A percentile compares a stretch with the other conserved stretches of the same genome.
These are phyloP conservation scores for Vannuccia rotundouncinata DNA, from an alignment of 2,888 invertebrate genomes.

Conservation along the genomic window DNA sequence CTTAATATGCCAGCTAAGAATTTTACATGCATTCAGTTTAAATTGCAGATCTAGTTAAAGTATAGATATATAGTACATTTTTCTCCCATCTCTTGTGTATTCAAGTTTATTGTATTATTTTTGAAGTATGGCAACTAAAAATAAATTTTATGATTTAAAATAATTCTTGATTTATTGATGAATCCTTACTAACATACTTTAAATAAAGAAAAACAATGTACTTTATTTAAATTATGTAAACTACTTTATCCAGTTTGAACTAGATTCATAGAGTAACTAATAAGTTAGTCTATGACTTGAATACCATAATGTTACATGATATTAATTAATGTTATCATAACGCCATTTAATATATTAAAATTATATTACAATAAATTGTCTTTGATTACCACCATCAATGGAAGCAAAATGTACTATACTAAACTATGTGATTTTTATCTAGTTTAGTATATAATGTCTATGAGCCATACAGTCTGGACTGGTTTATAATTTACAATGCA, in stretches of 20 bases:
- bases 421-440: not conserved
- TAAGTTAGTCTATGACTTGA: not conserved
- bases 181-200: constrained; percentile 1
- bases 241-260: not conserved
- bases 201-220: not conserved
- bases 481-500: too few relatives aligned
- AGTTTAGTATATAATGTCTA: too few relatives aligned
- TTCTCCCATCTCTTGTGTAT: not conserved
- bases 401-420: not conserved
- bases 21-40: too few relatives aligned
- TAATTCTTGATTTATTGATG: not conserved
- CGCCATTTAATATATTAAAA: not conserved
- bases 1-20: too few relatives aligned
- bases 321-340: not conserved
- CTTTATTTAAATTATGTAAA: not conserved
- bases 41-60: too few relatives aligned
- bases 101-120: constrained; percentile 13
- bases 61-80: not conserved
- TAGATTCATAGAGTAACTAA: not conserved
- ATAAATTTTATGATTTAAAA: constrained; percentile 17
- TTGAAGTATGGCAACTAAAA: not conserved
- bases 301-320: not conserved
- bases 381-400: not conserved
- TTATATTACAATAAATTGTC: not conserved
- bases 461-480: too few relatives aligned